Evolutionary conservation across 2,888 invertebrate genomes (phyloP), one percentile per base, ranked within the genome.

Genomic region (Elysia crispata): DNA sequence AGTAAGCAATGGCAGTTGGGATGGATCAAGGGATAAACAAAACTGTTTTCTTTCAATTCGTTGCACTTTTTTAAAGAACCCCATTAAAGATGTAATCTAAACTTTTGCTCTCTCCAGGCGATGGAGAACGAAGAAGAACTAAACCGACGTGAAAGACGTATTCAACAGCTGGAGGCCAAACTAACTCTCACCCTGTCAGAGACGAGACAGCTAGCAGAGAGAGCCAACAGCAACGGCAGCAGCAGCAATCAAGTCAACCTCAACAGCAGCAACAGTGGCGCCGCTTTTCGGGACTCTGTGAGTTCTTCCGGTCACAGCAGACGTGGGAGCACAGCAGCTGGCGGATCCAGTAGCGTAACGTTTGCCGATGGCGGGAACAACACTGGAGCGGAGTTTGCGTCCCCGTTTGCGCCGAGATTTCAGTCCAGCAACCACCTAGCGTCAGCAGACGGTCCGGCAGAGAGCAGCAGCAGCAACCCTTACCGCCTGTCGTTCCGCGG

Each of bases 131-230:
- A 83, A 23, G 83, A 83, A 8, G 80, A 83, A 72, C n/a, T 86
- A 5, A 80, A 82, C 13, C 28, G 60, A 11, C 84, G 81, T 77
- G 85, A 85, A 23, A 81, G 79, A 73, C 83, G 82, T 69, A 85
- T 87, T 20, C 82, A 83, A 60, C 82, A 85, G 15, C 66, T 88
- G 60, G 86, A 88, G 62, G 79, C 85, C 3, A 83, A 84, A 60
- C 80, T 88, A 18, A 70, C 82, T 15, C 64, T 86, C 5, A 80
- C 85, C 3, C 30, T 86, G 28, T 62, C 76, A 15, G 83, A 86
- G 49, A 77, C 84, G 0, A 81, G 82, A 28, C 80, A 82, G 70
- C 75, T 86, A 11, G 66, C 83, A 25, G 84, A 85, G 28, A 83
- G 85, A 66, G 67, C 85, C 54, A 82, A 82, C 79, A 85, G 70